Base-by-base conservation (phyloP, 1,140 invertebrate genomes). In the Apis florea region DNA sequence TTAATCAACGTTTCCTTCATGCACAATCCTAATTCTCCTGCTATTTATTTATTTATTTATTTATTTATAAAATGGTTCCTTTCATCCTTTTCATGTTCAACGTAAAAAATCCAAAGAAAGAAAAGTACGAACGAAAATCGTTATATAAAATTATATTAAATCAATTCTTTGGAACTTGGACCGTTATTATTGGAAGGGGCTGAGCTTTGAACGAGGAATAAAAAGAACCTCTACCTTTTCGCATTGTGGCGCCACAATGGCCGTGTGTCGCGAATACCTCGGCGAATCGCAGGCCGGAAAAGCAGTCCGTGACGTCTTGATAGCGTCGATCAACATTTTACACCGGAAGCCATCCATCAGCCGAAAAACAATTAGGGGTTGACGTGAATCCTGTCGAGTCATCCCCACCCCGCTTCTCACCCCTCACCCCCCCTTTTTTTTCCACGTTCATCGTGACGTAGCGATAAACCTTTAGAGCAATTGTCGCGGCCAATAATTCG, bases 401-500 rank as follows among this genome's bases (percentile, higher is more conserved):
- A 79, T 59, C 49, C 56, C 21, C 58, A 1, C 0, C 26, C 51
- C 5, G 3, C 13, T 10, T 19, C 26, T 6, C 19, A 1, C 31
- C 31, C 31, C 10, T 58, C 26, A 24, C 40, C 40, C 11, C 31
- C 6, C 2, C 6, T 40, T 40, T 40, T 53, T 72, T 53, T 5
- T 15, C 31, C 24, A 6, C 26, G 58, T 17, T 6, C 53, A 56
- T 51, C 12, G 17, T n/a, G 61, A 47, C 51, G 21, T 26, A 4
- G 49, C 59, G 69, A 54, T 54, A 67, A 75, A 67, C n/a, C 63
- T 31, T 66, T n/a, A 17, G 1, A 61, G 54, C 78, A 73, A 74
- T 80, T 74, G 70, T 76, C 79, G 61, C 69, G 69, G 63, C 53
- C 63, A 68, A 82, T 61, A 69, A 82, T 61, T 26, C 31, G 51